These are phyloP conservation scores for Eublepharis macularius DNA, from an alignment of 2,113 vertebrate species.

Conservation along the genomic window DNA sequence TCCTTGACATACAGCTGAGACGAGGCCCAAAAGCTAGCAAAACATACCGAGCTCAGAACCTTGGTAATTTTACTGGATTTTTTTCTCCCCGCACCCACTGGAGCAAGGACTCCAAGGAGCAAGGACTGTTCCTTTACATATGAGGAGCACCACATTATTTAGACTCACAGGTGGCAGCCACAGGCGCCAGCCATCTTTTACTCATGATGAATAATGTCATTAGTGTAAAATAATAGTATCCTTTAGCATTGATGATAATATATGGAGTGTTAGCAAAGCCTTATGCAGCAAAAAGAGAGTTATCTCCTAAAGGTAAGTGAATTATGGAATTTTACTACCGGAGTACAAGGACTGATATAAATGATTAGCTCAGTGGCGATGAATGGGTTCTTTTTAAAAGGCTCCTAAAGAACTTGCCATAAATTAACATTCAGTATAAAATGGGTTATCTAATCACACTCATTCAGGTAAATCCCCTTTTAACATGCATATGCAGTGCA, in stretches of 20 bases:
- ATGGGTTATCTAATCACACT: constrained; percentile 58
- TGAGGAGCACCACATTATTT: constrained; percentile 40
- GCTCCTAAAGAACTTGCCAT: constrained; percentile 67
- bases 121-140: neutral
- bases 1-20: too few relatives aligned
- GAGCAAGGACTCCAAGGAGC: too few relatives aligned
- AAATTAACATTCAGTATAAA: constrained; percentile 71
- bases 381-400: constrained; percentile 60
- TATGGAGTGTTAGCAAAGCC: constrained; percentile 44
- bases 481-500: constrained; percentile 57
- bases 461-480: constrained; percentile 63
- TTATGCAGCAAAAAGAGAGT: constrained; percentile 48
- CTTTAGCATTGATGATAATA: constrained; percentile 59
- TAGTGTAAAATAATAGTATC: constrained; percentile 63
- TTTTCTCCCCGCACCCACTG: too few relatives aligned
- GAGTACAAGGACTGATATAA: constrained; percentile 59
- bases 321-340: constrained; percentile 69
- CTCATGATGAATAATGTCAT: constrained; percentile 52
- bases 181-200: constrained; percentile 37
- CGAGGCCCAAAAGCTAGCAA: too few relatives aligned
- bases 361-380: constrained; percentile 56
- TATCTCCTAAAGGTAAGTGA: constrained; percentile 56
- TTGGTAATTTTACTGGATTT: neutral
- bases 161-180: constrained; percentile 44
- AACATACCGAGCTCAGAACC: neutral